Conservation (phyloP, 53 echinoderm and acorn worm genomes). For the Luidia sarsii region DNA sequence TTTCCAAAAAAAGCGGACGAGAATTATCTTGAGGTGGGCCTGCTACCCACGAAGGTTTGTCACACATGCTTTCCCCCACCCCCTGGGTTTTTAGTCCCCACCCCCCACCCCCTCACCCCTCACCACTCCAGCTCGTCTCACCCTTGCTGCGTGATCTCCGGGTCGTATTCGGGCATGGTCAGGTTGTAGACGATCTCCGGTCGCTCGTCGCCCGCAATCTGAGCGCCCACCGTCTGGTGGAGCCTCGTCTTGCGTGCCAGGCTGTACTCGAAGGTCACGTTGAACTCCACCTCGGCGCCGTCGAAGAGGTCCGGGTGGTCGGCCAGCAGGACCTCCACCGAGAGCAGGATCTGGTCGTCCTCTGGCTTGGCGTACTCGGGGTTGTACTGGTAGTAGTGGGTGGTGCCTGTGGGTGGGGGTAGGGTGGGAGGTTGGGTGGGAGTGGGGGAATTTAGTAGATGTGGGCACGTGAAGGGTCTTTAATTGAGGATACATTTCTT, state of each 20-base stretch:
- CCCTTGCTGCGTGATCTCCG: constrained; percentile 75
- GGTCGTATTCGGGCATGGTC: constrained; percentile 78
- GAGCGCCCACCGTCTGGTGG: constrained; percentile 58
- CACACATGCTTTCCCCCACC: too few species aligned
- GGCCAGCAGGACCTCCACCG: constrained; percentile 82
- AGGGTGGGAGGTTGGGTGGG: too few species aligned
- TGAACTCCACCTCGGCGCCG: constrained; percentile 60
- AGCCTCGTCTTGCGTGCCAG: constrained; percentile 57
- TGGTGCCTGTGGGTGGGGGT: too few species aligned
- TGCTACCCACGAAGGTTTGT: too few species aligned
- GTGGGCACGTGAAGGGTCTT: too few species aligned
- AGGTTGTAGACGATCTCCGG: constrained; percentile 76
- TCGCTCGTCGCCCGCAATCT: constrained; percentile 57
- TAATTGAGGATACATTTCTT: too few species aligned
- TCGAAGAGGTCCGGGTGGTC: constrained; percentile 77
- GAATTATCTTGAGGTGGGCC: too few species aligned
- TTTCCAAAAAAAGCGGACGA: too few species aligned
- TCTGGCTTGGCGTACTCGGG: constrained; percentile 33
- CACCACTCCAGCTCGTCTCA: constrained; percentile 18
- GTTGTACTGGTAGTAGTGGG: constrained; percentile 75
- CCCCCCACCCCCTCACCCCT: too few species aligned
- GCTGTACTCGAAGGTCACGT: constrained; percentile 76
- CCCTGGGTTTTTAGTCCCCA: too few species aligned
- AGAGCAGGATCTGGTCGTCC: constrained; percentile 83
- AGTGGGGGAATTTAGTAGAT: too few species aligned